Conservation (phyloP, 2,888 invertebrate genomes). For the Opisthograptis luteolata region DNA sequence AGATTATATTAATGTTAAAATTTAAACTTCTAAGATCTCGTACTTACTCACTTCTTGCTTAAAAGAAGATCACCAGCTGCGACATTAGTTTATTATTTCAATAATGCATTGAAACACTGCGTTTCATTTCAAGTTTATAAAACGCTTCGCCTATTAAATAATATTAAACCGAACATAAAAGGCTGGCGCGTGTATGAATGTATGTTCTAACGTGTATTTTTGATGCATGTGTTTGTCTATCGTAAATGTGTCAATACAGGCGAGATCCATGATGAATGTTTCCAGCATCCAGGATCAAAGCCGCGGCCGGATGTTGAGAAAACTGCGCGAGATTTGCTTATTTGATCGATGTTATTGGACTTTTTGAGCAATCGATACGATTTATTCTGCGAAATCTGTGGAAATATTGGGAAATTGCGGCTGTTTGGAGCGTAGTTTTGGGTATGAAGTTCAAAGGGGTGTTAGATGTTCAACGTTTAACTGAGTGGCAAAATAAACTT, state of each 20-base stretch:
- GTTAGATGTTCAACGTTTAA: conserved; percentile 7
- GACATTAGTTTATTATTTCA: conserved; percentile 17
- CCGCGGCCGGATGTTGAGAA: conserved; percentile 33
- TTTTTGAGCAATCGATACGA: conserved; percentile 25
- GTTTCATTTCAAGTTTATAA: conserved; percentile 10
- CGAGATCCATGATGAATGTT: conserved; percentile 48
- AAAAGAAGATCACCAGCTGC: not conserved
- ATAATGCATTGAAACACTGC: conserved; percentile 6
- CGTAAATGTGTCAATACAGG: conserved; percentile 57
- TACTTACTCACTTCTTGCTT: conserved; percentile 20
- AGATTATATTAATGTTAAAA: too few relatives aligned
- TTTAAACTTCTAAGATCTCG: too few relatives aligned
- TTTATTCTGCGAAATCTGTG: conserved; percentile 28
- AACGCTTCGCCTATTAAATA: conserved; percentile 4
- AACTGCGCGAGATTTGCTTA: conserved; percentile 32
- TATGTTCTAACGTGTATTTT: conserved; percentile 32
- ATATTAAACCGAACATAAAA: conserved; percentile 20
- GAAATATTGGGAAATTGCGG: conserved; percentile 25
- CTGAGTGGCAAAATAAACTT: not conserved
- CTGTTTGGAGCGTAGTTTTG: conserved; percentile 19
- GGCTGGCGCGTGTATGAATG: conserved; percentile 5
- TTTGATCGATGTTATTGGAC: conserved; percentile 20
- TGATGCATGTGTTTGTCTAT: conserved; percentile 31
- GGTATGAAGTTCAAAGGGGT: conserved; percentile 18
- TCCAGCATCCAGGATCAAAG: conserved; percentile 46